phyloP scores from a whole-genome alignment of 2,113 vertebrate genomes.

The Lophochroa leadbeateri region DNA sequence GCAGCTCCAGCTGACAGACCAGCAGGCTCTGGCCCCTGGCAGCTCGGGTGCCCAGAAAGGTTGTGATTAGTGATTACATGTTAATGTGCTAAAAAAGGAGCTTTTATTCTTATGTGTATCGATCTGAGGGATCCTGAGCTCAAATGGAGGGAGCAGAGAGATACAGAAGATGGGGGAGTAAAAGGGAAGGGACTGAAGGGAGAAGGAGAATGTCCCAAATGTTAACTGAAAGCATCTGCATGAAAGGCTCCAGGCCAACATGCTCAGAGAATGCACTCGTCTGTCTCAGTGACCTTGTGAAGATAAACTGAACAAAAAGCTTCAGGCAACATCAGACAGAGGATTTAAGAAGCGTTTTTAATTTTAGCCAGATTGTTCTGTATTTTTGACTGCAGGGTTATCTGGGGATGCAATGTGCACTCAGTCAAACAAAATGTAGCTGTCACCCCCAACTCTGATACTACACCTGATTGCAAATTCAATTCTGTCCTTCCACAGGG shows the following conservation, averaged over 20 bases:
- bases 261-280: conserved; percentile 32
- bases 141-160: background rate
- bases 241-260: conserved; percentile 37
- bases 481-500: background rate
- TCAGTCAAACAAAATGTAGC: background rate
- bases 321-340: conserved; percentile 57
- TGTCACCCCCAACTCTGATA: background rate
- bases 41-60: background rate
- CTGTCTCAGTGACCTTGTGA: conserved; percentile 66
- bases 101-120: background rate
- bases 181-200: background rate
- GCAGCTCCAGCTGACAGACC: background rate
- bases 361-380: conserved; percentile 69
- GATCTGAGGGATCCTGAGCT: background rate
- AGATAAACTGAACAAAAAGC: conserved; percentile 57
- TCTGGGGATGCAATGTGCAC: conserved; percentile 42
- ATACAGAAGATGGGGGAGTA: background rate
- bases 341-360: conserved; percentile 66
- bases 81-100: background rate
- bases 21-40: background rate
- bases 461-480: background rate
- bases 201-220: background rate
- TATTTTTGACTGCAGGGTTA: conserved; percentile 32
- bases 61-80: background rate
- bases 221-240: background rate